Evolutionary conservation across 2,888 invertebrate genomes (phyloP).

Genomic region (Polyploca ridens): DNA sequence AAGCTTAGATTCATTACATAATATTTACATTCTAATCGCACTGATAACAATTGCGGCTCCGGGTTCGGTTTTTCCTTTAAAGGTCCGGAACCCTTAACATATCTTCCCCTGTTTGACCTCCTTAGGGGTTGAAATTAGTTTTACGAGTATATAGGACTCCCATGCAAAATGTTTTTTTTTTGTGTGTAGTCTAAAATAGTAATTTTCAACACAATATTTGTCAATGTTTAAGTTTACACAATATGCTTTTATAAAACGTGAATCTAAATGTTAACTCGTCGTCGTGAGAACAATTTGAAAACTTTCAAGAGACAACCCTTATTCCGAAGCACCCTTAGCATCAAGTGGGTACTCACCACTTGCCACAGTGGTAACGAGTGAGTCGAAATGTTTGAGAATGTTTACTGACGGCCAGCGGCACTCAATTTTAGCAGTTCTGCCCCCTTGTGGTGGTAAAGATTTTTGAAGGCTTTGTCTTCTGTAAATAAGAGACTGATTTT

Average conservation of each 20-base stretch:
- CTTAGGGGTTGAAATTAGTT: too few relatives aligned
- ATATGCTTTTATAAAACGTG: background rate
- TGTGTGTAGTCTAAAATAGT: too few relatives aligned
- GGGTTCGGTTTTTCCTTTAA: too few relatives aligned
- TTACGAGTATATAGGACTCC: too few relatives aligned
- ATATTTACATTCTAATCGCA: too few relatives aligned
- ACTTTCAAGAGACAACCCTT: constrained; percentile 13
- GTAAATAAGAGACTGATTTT: background rate
- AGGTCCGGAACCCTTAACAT: too few relatives aligned
- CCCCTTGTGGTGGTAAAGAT: background rate
- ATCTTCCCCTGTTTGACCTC: too few relatives aligned
- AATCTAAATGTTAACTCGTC: background rate
- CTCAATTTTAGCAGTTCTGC: constrained; percentile 5
- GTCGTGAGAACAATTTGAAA: constrained; percentile 3
- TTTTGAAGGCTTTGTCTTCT: background rate
- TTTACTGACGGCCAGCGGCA: constrained; percentile 8
- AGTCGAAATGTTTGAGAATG: constrained; percentile 12
- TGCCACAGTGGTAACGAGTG: constrained; percentile 12
- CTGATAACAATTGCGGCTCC: too few relatives aligned
- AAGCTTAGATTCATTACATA: too few relatives aligned
- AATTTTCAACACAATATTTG: too few relatives aligned
- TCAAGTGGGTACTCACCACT: constrained; percentile 2
- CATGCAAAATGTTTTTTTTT: too few relatives aligned
- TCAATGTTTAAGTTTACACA: background rate
- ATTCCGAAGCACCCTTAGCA: constrained; percentile 5